phyloP scores from a whole-genome alignment of 2,888 invertebrate species.

The Cryptophagus acutangulus region DNA sequence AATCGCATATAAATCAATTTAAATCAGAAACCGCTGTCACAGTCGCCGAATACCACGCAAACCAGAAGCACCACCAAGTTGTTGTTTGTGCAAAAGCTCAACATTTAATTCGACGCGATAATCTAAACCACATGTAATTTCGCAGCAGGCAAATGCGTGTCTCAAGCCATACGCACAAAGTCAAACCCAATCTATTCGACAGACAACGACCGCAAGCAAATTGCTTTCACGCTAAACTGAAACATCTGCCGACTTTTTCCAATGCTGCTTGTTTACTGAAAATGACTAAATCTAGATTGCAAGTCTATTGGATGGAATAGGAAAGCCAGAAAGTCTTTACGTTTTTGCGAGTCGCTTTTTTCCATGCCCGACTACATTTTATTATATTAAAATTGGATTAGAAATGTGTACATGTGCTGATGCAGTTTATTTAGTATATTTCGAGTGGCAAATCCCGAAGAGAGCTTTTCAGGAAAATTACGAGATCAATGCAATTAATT shows the following conservation, averaged over 20 bases:
- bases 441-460: too few relatives aligned
- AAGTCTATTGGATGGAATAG: too few relatives aligned
- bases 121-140: conserved; percentile 26
- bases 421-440: too few relatives aligned
- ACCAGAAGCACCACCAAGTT: conserved; percentile 17
- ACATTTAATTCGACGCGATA: conserved; percentile 29
- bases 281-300: too few relatives aligned
- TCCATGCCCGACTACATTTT: too few relatives aligned
- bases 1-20: conserved; percentile 19
- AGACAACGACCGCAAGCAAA: conserved; percentile 24
- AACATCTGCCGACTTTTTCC: conserved; percentile 5
- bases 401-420: too few relatives aligned
- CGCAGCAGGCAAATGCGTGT: conserved; percentile 9
- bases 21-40: conserved; percentile 17
- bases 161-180: conserved; percentile 17
- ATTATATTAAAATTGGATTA: too few relatives aligned
- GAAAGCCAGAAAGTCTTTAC: too few relatives aligned
- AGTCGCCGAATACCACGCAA: conserved; percentile 15
- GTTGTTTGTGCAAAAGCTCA: conserved; percentile 20
- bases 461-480: too few relatives aligned
- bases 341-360: too few relatives aligned
- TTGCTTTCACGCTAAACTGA: conserved; percentile 18
- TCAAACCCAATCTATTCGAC: conserved; percentile 19
- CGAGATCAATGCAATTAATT: too few relatives aligned
- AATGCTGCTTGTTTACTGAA: too few relatives aligned